Evolutionary conservation across 2,888 invertebrate genomes (phyloP).

Genomic region (Drosophila sordidapex): DNA sequence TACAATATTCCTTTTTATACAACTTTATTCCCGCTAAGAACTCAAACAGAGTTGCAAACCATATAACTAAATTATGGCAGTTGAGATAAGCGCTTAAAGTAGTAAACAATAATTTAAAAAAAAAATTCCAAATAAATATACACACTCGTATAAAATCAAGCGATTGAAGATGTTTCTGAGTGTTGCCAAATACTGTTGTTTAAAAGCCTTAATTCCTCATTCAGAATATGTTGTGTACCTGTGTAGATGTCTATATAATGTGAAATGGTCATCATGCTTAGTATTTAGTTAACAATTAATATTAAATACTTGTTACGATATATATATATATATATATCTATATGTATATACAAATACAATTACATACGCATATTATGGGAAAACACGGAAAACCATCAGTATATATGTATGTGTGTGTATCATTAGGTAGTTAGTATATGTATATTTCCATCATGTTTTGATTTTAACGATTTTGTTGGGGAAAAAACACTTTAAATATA

Average conservation of each 20-base stretch:
- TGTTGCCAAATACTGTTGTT: conserved; percentile 69
- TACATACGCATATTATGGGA: conserved; percentile 62
- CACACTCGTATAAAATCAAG: conserved; percentile 29
- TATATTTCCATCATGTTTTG: conserved; percentile 11
- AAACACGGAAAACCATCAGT: conserved; percentile 77
- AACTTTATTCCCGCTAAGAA: conserved; percentile 34
- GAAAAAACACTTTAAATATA: conserved; percentile 51
- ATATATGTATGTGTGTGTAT: conserved; percentile 45
- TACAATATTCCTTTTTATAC: conserved; percentile 44
- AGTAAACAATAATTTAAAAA: conserved; percentile 28
- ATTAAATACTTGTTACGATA: conserved; percentile 23
- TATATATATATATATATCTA: not conserved
- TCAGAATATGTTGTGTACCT: conserved; percentile 5
- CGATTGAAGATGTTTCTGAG: conserved; percentile 38
- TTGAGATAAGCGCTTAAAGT: conserved; percentile 73
- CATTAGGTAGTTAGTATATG: conserved; percentile 40
- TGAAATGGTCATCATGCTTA: conserved; percentile 72
- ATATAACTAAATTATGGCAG: conserved; percentile 68
- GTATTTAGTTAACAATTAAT: conserved; percentile 77
- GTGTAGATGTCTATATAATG: conserved; percentile 14
- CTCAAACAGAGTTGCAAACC: conserved; percentile 37
- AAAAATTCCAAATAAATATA: conserved; percentile 11
- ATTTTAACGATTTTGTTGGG: conserved; percentile 15
- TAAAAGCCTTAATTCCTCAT: conserved; percentile 15
- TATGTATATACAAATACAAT: conserved; percentile 59